Percentiles rank a stretch among this genome's conserved stretches.
Evolutionary conservation across 1,140 invertebrate genomes (phyloP).

Genomic region (Hycleus cichorii): DNA sequence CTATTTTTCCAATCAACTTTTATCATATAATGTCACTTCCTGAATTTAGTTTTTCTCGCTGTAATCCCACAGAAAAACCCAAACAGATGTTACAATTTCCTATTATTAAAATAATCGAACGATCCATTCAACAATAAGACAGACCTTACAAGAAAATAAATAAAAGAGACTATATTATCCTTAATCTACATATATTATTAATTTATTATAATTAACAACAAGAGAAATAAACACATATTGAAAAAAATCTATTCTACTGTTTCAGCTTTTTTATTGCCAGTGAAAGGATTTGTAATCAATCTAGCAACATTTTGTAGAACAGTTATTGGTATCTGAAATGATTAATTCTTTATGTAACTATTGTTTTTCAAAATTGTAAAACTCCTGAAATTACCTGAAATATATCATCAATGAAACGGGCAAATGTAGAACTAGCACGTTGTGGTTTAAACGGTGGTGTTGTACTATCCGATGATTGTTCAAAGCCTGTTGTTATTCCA

Average conservation of each 20-base stretch:
- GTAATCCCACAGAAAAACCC: too few relatives aligned
- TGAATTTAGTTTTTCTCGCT: too few relatives aligned
- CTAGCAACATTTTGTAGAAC: slow-evolving; percentile 33
- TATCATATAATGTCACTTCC: too few relatives aligned
- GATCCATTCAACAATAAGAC: too few relatives aligned
- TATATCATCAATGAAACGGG: slow-evolving; percentile 35
- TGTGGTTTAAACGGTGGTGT: slow-evolving; percentile 30
- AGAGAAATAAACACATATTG: neutral
- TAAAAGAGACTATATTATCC: neutral
- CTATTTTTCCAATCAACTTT: too few relatives aligned
- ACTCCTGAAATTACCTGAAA: slow-evolving; percentile 26
- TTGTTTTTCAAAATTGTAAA: neutral
- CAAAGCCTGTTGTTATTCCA: slow-evolving; percentile 26
- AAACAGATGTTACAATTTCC: too few relatives aligned
- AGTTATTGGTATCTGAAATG: slow-evolving; percentile 33
- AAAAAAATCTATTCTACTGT: neutral
- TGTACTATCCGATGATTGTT: slow-evolving; percentile 12
- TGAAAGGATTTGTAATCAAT: slow-evolving; percentile 35
- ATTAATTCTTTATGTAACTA: neutral
- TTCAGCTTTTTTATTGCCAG: slow-evolving; percentile 16
- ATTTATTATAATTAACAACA: neutral
- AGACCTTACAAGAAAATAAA: neutral
- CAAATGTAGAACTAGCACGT: slow-evolving; percentile 31
- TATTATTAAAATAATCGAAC: too few relatives aligned
- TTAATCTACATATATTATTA: neutral